phyloP scores from a whole-genome alignment of 2,888 invertebrate species.

The Troides aeacus region DNA sequence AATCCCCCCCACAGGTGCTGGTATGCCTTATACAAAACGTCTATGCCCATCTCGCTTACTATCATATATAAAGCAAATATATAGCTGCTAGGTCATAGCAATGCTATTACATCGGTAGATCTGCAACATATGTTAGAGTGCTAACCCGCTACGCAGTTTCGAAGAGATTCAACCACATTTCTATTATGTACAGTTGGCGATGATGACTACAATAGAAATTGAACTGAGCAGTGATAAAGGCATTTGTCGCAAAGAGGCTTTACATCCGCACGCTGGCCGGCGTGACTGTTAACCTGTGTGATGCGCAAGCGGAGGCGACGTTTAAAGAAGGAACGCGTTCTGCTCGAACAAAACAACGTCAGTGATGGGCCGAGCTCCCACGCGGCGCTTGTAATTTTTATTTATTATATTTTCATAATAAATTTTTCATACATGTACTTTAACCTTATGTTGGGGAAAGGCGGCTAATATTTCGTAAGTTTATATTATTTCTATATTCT shows the following conservation, averaged over 20 bases:
- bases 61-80: too few species aligned
- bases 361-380: conserved; percentile 15
- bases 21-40: too few species aligned
- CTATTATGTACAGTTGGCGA: too few species aligned
- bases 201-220: too few species aligned
- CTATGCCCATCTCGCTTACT: too few species aligned
- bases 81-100: too few species aligned
- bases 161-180: too few species aligned
- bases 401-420: neutral
- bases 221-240: too few species aligned
- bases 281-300: neutral
- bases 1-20: too few species aligned
- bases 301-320: neutral
- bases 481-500: neutral
- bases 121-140: too few species aligned
- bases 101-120: too few species aligned
- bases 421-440: neutral
- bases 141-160: too few species aligned
- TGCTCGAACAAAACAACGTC: conserved; percentile 18
- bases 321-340: conserved; percentile 33
- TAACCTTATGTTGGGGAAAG: conserved; percentile 17
- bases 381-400: neutral
- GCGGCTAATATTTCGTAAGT: conserved; percentile 22
- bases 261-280: conserved; percentile 6
- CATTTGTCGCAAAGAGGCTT: conserved; percentile 2